These are phyloP conservation scores for Oegoconia quadripuncta DNA, from an alignment of 2,888 invertebrate genomes.

Conservation along the genomic window DNA sequence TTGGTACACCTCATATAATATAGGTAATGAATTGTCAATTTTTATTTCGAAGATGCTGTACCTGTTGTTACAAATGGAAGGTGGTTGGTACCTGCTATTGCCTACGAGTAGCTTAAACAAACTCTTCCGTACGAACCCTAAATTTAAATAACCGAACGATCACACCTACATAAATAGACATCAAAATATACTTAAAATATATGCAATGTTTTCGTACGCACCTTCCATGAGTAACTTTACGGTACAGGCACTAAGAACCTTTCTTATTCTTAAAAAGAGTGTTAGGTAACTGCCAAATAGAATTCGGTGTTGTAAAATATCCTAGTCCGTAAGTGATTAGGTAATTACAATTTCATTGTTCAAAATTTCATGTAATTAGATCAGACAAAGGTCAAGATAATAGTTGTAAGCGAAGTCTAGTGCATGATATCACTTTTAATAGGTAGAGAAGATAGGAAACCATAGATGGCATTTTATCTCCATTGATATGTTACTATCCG, in stretches of 20 bases:
- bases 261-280: conserved; percentile 48
- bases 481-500: neutral
- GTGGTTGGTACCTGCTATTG: neutral
- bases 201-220: too few species aligned
- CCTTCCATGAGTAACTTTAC: conserved; percentile 1
- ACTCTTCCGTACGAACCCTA: too few species aligned
- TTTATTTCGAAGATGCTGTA: conserved; percentile 45
- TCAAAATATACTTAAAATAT: too few species aligned
- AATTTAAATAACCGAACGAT: too few species aligned
- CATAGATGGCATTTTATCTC: conserved; percentile 4
- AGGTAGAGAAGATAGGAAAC: conserved; percentile 31
- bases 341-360: conserved; percentile 42
- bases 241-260: conserved; percentile 15
- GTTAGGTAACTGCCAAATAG: conserved; percentile 76
- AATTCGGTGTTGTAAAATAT: conserved; percentile 68
- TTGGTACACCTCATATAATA: conserved; percentile 8
- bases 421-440: conserved; percentile 56
- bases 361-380: conserved; percentile 43
- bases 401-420: conserved; percentile 41
- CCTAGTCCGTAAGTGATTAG: conserved; percentile 58
- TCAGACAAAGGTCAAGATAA: conserved; percentile 29
- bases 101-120: too few species aligned
- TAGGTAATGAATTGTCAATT: conserved; percentile 50
- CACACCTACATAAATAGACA: too few species aligned
- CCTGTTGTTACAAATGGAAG: conserved; percentile 15